Evolutionary conservation across 2,888 invertebrate genomes (phyloP), one percentile per base, ranked within the genome.

Genomic region (Marasmarcha lunaedactyla): DNA sequence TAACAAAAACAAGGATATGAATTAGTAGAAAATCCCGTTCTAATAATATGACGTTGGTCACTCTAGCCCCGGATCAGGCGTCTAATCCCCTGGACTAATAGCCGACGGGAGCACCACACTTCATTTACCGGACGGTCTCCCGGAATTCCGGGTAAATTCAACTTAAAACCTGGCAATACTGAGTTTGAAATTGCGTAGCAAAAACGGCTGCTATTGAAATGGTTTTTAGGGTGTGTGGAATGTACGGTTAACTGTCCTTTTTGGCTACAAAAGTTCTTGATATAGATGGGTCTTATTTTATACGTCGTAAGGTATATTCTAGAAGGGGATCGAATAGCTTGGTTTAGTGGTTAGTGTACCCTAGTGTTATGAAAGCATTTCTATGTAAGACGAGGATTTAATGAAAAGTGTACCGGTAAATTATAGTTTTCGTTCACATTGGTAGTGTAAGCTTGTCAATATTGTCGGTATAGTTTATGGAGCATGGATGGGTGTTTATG

Each of bases 371-470:
- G 63, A 83, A 74, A 83, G 81, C 81, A 79, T 83, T 83, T 77
- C 73, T 59, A 52, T 83, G 81, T 83, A 71, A 77, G 78, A 78
- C 79, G 78, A 81, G 78, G 68, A 71, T 78, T 73, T 77, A 73
- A 74, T 52, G 59, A 62, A 64, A 60, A 59, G 59, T 59, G 59
- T 54, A 55, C 54, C 57, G 60, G 59, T 63, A 64, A 69, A 65
- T 64, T 63, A 57, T 55, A 51, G 55, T 62, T 54, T 54, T 57
- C 52, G 52, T 53, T 51, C 4, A 20, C 20, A 20, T 20, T 5
- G 7, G 4, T 20, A 20, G 20, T 20, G 20, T 7, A 20, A 20
- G 20, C 4, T 20, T 20, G 20, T 20, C 20, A n/a, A n/a, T n/a
- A n/a, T n/a, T n/a, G n/a, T n/a, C n/a, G n/a, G n/a, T n/a, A n/a